These are phyloP conservation scores for Carlito syrichta DNA, from an alignment of 2,113 vertebrate species.

Conservation along the genomic window DNA sequence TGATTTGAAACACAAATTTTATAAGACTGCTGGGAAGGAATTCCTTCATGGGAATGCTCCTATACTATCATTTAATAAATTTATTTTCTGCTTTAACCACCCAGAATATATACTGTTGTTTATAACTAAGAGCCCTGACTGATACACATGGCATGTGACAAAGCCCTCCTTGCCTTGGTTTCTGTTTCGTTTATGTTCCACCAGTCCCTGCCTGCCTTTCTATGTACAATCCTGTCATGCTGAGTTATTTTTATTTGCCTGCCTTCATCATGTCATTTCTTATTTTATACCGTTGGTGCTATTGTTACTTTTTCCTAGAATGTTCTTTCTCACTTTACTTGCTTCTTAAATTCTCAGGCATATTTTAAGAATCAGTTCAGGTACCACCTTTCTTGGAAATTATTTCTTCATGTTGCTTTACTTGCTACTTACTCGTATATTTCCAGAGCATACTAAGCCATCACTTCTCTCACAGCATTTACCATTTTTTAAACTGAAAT, in stretches of 20 bases:
- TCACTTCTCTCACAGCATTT: background rate
- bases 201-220: background rate
- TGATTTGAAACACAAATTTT: background rate
- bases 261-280: background rate
- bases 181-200: background rate
- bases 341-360: background rate
- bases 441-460: background rate
- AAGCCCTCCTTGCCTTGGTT: background rate
- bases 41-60: background rate
- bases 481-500: background rate
- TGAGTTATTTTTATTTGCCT: background rate
- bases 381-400: background rate
- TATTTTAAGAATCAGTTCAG: background rate
- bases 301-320: background rate
- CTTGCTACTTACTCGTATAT: background rate
- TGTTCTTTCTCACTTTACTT: background rate
- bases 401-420: background rate
- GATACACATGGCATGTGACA: background rate
- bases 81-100: background rate
- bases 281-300: background rate
- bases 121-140: background rate
- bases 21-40: background rate
- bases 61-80: background rate
- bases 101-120: background rate
- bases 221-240: background rate